Evolutionary conservation across 2,888 invertebrate species (phyloP), one percentile per base, ranked within the genome.

Genomic region (Meloe dianella): DNA sequence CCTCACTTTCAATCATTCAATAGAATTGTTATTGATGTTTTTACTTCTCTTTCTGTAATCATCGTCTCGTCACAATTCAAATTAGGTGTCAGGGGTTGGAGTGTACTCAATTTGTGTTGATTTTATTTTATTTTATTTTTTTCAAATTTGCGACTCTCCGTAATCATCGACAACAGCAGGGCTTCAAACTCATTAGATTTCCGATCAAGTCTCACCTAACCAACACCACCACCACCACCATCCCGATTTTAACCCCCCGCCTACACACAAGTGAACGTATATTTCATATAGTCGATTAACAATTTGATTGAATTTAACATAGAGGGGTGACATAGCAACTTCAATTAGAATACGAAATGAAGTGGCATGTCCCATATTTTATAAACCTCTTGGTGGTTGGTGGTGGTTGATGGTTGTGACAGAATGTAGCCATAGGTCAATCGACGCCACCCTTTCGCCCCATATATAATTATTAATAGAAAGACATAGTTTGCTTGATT

Each of bases 401-500:
- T n/a, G n/a, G n/a, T n/a, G n/a, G n/a, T n/a, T n/a, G n/a, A n/a
- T n/a, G n/a, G 54, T 54, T 12, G 12, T 54, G 54, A 54, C 54
- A 54, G 47, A 20, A 47, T 47, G 3, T 38, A n/a, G 20, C 20
- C 9, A 47, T 8, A 7, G 20, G n/a, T 38, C 38, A 20, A 20
- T n/a, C 17, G 8, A n/a, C 38, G n/a, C 41, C 41, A 41, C 54
- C 54, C 54, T 54, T 54, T 54, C 22, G 2, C 14, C 12, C 35
- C 12, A 9, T 24, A 54, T 54, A 2, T 24, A 54, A 54, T 54
- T 54, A 54, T 24, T 54, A 47, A 47, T 47, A 47, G 47, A 47
- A 47, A 72, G 70, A 73, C 75, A 71, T 73, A 73, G 73, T 75
- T 76, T 76, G 68, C 72, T 77, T 77, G 77, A 77, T 75, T 77